Evolutionary conservation across 1,140 invertebrate genomes (phyloP).

Genomic region (Drosophila insularis): DNA sequence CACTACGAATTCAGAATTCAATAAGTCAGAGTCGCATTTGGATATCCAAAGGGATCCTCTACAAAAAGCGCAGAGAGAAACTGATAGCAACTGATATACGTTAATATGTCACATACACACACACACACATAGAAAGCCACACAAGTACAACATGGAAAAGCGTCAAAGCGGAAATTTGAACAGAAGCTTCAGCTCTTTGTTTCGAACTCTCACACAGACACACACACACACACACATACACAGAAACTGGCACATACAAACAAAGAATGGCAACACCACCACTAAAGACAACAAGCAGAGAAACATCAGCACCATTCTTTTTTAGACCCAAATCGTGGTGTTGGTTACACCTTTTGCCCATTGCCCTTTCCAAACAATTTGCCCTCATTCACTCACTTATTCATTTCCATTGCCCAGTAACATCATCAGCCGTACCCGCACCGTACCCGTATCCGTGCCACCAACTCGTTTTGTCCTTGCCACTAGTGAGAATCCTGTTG

Average conservation of each 20-base stretch:
- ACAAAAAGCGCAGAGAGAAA: no score
- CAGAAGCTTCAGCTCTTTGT: conserved; percentile 11
- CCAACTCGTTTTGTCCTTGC: conserved; percentile 45
- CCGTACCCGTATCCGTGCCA: no score
- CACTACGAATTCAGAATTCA: no score
- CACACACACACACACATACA: neutral
- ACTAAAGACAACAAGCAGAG: neutral
- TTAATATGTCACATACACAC: neutral
- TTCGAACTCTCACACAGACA: neutral
- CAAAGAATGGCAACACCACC: neutral
- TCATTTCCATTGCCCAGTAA: conserved; percentile 40
- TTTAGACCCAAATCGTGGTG: conserved; percentile 35
- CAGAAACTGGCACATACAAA: neutral
- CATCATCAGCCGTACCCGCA: conserved; percentile 15
- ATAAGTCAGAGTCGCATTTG: no score
- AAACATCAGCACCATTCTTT: neutral
- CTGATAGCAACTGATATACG: no score
- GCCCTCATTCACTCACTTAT: conserved; percentile 43
- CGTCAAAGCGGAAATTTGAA: conserved; percentile 4
- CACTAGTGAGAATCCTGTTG: conserved; percentile 49
- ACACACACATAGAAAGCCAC: neutral
- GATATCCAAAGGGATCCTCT: no score
- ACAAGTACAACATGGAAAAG: neutral
- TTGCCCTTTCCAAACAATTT: conserved; percentile 48
- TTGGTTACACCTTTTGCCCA: conserved; percentile 23